Evolutionary conservation across 2,888 invertebrate species (phyloP).

Genomic region (Gymnosoma rotundatum): DNA sequence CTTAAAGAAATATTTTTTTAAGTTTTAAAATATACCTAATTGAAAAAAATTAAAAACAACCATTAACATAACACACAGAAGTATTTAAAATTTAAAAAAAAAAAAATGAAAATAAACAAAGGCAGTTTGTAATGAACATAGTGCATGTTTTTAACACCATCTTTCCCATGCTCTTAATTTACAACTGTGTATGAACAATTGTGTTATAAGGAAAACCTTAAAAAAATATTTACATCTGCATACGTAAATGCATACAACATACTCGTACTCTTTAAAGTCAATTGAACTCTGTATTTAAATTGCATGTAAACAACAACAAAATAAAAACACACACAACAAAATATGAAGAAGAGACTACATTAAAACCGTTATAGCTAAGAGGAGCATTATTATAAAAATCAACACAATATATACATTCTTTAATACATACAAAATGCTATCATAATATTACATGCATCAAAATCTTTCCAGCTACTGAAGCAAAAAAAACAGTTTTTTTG

Average conservation of each 20-base stretch:
- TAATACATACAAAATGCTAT: background rate
- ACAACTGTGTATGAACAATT: constrained; percentile 49
- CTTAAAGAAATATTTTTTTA: too few species aligned
- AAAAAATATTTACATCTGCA: constrained; percentile 7
- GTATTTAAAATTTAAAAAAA: background rate
- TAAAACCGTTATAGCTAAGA: constrained; percentile 58
- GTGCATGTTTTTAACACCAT: constrained; percentile 35
- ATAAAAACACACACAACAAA: background rate
- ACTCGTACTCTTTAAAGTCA: constrained; percentile 58
- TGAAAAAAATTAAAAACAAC: too few species aligned
- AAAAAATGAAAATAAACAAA: constrained; percentile 32
- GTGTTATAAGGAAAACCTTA: constrained; percentile 55
- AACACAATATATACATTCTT: constrained; percentile 14
- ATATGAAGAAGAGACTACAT: constrained; percentile 15
- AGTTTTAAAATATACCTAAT: too few species aligned
- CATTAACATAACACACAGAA: background rate
- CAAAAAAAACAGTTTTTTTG: constrained; percentile 17
- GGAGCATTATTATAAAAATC: constrained; percentile 30
- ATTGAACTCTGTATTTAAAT: constrained; percentile 68
- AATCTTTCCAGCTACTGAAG: constrained; percentile 39
- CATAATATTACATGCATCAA: background rate
- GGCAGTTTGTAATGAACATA: background rate
- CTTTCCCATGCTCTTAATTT: constrained; percentile 56
- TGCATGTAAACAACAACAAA: constrained; percentile 34
- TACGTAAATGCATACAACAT: constrained; percentile 4